phyloP scores from a whole-genome alignment of 53 echinoderm and acorn worm species.

The Temnopleurus reevesii region DNA sequence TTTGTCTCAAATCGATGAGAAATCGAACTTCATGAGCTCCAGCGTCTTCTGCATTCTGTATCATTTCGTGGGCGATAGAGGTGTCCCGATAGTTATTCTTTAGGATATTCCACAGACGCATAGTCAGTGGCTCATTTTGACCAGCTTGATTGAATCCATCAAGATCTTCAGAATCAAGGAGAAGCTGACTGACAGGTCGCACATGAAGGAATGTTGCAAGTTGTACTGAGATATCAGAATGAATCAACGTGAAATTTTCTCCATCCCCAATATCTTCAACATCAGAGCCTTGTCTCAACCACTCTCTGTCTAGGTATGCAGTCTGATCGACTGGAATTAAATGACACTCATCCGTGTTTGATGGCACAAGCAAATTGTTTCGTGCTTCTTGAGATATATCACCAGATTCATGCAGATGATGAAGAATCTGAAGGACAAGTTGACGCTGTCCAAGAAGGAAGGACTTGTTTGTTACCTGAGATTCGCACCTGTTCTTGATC shows the following conservation, averaged over 20 bases:
- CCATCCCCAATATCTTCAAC: slow-evolving; percentile 27
- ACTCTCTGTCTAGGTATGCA: slow-evolving; percentile 53
- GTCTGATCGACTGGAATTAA: slow-evolving; percentile 20
- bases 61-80: slow-evolving; percentile 77
- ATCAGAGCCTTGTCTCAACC: slow-evolving; percentile 11
- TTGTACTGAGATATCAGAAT: slow-evolving; percentile 8
- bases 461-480: background rate
- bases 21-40: slow-evolving; percentile 88
- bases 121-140: slow-evolving; percentile 59
- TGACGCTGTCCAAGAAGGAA: slow-evolving; percentile 19
- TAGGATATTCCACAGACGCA: slow-evolving; percentile 59
- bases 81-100: slow-evolving; percentile 50
- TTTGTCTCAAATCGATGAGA: slow-evolving; percentile 78
- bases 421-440: slow-evolving; percentile 11
- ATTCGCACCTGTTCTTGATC: background rate
- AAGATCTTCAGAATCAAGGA: slow-evolving; percentile 44
- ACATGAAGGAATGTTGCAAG: slow-evolving; percentile 42
- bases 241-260: slow-evolving; percentile 43
- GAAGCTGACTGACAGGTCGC: slow-evolving; percentile 43
- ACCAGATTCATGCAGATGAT: background rate
- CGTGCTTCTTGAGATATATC: background rate
- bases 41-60: slow-evolving; percentile 99
- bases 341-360: background rate
- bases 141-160: slow-evolving; percentile 60
- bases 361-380: background rate